A percentile compares a stretch with the other conserved stretches of the same genome.
These are phyloP conservation scores for Cyrtonyx montezumae DNA, from an alignment of 2,113 vertebrate genomes.

Conservation along the genomic window DNA sequence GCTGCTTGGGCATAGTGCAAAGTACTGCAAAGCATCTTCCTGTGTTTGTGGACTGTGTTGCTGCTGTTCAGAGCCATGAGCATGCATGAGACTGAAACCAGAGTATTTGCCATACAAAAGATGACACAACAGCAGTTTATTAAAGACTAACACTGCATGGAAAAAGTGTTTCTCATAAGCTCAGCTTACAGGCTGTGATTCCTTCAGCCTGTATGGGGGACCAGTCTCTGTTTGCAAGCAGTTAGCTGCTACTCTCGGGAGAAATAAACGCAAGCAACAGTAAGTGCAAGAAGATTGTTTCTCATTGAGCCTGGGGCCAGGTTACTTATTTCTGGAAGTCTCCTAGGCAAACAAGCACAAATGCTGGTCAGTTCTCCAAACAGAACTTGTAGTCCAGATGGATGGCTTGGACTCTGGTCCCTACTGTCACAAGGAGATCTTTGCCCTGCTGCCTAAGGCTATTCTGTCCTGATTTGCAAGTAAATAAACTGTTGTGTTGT, in stretches of 20 bases:
- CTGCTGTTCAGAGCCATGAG: not conserved
- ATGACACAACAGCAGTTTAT: too few relatives aligned
- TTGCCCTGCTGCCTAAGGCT: not conserved
- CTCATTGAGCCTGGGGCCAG: not conserved
- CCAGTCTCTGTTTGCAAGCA: not conserved
- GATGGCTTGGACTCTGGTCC: conserved; percentile 17
- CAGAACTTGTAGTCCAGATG: not conserved
- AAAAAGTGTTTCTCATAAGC: not conserved
- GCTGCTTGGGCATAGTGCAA: not conserved
- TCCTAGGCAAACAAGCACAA: not conserved
- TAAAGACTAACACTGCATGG: not conserved
- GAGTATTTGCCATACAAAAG: not conserved
- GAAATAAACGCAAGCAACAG: not conserved
- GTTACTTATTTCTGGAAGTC: conserved; percentile 51
- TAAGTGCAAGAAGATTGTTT: accelerated
- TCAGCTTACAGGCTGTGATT: not conserved
- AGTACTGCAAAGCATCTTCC: not conserved
- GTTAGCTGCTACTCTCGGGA: not conserved
- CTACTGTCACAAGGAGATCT: not conserved
- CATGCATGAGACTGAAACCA: not conserved
- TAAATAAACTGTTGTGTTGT: not conserved
- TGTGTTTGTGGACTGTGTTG: not conserved
- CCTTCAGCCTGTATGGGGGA: not conserved
- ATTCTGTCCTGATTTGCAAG: not conserved
- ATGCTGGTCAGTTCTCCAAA: not conserved